Evolutionary conservation across 2,113 vertebrate species (phyloP).

Genomic region (Genyomyrus donnyi): DNA sequence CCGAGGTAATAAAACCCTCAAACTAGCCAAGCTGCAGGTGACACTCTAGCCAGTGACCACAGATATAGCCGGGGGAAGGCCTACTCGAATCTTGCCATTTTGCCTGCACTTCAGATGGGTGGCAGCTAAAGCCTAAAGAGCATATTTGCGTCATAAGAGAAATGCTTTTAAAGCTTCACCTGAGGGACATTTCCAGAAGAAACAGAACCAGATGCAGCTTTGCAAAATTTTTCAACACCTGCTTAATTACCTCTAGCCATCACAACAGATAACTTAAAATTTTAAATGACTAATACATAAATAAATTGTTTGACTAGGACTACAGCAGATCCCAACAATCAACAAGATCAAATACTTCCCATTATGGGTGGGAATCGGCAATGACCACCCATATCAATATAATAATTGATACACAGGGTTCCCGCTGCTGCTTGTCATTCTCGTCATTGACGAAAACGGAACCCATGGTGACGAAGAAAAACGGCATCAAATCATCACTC

Average conservation of each 20-base stretch:
- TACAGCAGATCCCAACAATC: background rate
- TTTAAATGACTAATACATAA: background rate
- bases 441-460: too few relatives aligned
- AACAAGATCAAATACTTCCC: background rate
- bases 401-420: background rate
- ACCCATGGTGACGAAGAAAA: too few relatives aligned
- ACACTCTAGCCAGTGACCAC: background rate
- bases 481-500: too few relatives aligned
- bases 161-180: background rate
- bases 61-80: background rate
- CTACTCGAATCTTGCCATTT: background rate
- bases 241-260: background rate
- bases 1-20: background rate
- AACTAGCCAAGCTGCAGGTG: background rate
- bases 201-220: background rate
- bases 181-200: background rate
- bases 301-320: background rate
- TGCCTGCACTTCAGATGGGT: background rate
- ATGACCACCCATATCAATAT: background rate
- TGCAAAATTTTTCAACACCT: background rate
- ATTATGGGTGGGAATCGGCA: background rate
- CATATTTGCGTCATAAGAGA: background rate
- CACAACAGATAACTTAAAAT: background rate
- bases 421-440: too few relatives aligned
- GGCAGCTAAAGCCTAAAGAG: background rate